Evolutionary conservation across 2,113 vertebrate species (phyloP).

Genomic region (Microtus oregoni): DNA sequence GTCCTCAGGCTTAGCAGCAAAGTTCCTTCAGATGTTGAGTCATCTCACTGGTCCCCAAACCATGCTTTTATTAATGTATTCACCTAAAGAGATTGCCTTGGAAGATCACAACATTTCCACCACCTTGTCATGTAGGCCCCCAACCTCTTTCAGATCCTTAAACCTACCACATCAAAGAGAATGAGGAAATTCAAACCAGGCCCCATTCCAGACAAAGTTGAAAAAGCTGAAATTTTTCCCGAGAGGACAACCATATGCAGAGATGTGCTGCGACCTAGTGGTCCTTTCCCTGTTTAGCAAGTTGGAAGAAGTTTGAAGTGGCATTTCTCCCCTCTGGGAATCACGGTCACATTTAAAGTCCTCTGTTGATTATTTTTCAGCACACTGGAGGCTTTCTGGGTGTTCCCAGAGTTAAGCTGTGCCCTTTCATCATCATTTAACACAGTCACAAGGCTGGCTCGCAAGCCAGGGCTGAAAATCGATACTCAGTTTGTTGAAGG

Average conservation of each 20-base stretch:
- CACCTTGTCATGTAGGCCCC: conserved; percentile 31
- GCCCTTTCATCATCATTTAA: background rate
- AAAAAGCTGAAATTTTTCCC: conserved; percentile 34
- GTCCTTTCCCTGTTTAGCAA: conserved; percentile 93
- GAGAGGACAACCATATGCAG: conserved; percentile 77
- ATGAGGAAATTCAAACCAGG: background rate
- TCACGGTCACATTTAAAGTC: background rate
- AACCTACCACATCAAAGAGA: background rate
- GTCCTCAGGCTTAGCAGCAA: background rate
- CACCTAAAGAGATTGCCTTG: background rate
- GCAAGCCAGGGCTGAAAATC: background rate
- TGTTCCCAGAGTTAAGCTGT: background rate
- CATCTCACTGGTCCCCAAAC: background rate
- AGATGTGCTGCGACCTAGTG: conserved; percentile 91
- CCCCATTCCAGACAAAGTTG: conserved; percentile 7
- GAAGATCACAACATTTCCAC: fast-evolving
- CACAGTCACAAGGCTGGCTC: background rate
- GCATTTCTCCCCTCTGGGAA: conserved; percentile 75
- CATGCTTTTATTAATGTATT: background rate
- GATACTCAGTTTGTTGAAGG: background rate
- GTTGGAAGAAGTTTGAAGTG: conserved; percentile 92
- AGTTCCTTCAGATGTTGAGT: background rate
- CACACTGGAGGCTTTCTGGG: background rate
- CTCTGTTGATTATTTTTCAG: conserved; percentile 79
- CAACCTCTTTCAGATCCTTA: background rate